Percentiles rank a stretch among this genome's conserved stretches.
phyloP scores from a whole-genome alignment of 2,888 invertebrate species.

The Chrysolina americana region DNA sequence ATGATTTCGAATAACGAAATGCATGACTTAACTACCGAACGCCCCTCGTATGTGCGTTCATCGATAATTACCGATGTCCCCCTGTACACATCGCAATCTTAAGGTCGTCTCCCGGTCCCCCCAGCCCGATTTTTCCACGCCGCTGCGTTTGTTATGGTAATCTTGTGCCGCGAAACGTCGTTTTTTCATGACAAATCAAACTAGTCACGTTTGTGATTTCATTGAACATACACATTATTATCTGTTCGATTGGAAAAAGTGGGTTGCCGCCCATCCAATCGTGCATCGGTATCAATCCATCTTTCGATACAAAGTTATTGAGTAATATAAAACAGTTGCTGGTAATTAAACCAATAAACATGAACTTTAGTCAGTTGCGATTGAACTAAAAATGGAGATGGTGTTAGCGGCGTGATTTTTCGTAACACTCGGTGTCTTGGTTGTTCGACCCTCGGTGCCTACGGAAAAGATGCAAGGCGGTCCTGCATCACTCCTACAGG shows the following conservation, averaged over 20 bases:
- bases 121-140: constrained; percentile 22
- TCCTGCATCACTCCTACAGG: constrained; percentile 22
- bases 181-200: constrained; percentile 31
- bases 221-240: constrained; percentile 27
- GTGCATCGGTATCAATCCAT: constrained; percentile 23
- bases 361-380: constrained; percentile 21
- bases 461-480: constrained; percentile 2
- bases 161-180: constrained; percentile 19
- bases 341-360: constrained; percentile 23
- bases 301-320: constrained; percentile 37
- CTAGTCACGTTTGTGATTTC: constrained; percentile 32
- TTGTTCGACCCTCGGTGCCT: background rate
- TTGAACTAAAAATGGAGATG: background rate
- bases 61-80: background rate
- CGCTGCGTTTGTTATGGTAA: constrained; percentile 29
- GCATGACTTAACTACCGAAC: background rate
- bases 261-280: constrained; percentile 30
- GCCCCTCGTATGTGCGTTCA: background rate
- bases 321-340: constrained; percentile 25
- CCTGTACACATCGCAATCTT: constrained; percentile 1
- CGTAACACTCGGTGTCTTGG: background rate
- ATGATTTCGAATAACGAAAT: background rate
- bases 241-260: constrained; percentile 29
- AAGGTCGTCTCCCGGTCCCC: constrained; percentile 6
- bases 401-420: background rate